Conservation (phyloP, 1,140 invertebrate genomes). For the Saccostrea echinata region DNA sequence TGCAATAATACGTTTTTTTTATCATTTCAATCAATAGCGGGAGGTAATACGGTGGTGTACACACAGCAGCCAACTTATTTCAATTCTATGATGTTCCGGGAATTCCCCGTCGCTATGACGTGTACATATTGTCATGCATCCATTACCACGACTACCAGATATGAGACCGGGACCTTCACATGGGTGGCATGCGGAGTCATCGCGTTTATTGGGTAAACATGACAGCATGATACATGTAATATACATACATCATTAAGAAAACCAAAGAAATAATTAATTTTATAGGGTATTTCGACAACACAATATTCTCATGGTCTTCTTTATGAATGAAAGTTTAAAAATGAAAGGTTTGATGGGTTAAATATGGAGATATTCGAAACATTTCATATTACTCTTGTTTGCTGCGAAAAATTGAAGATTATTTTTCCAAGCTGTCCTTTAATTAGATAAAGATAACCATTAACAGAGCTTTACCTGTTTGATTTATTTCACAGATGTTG, state of each 20-base stretch:
- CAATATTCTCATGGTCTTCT: no score
- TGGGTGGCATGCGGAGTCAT: conserved; percentile 50
- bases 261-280: no score
- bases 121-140: conserved; percentile 52
- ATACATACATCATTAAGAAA: no score
- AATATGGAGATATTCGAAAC: no score
- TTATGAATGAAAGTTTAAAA: no score
- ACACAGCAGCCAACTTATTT: neutral
- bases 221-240: neutral
- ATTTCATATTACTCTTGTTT: no score
- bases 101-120: conserved; percentile 33
- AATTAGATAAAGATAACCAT: no score
- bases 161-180: conserved; percentile 49
- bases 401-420: no score
- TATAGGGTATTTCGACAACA: no score
- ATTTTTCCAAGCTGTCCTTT: no score
- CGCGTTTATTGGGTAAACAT: conserved; percentile 51
- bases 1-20: no score
- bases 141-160: conserved; percentile 43
- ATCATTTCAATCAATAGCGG: neutral
- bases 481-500: conserved; percentile 68
- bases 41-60: neutral
- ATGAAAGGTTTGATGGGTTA: no score
- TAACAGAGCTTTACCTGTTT: neutral
- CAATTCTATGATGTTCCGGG: neutral